phyloP scores from a whole-genome alignment of 2,113 vertebrate genomes.

The Lophura nycthemera region DNA sequence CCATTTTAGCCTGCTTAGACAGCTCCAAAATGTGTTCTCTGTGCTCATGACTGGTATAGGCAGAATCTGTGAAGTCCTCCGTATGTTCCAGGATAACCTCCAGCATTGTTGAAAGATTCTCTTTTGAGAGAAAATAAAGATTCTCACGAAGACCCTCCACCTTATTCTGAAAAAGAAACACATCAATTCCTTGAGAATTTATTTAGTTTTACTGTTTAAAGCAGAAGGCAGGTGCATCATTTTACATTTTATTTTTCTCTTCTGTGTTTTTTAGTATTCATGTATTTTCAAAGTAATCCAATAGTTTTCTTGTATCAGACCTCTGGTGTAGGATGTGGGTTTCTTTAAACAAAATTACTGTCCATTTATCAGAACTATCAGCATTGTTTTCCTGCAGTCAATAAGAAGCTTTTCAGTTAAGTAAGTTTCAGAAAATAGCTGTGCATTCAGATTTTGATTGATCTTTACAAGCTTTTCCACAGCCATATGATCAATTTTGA shows the following conservation, averaged over 20 bases:
- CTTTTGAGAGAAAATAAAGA: constrained; percentile 85
- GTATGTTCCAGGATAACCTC: constrained; percentile 91
- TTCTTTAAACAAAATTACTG: background rate
- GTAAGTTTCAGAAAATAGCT: background rate
- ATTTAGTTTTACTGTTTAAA: background rate
- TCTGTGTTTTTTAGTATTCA: background rate
- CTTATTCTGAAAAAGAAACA: constrained; percentile 78
- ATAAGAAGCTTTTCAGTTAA: background rate
- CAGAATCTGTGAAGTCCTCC: constrained; percentile 97
- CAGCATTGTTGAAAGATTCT: constrained; percentile 85
- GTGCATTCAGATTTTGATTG: background rate
- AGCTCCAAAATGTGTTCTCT: constrained; percentile 91
- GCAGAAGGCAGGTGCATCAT: background rate
- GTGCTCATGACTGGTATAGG: constrained; percentile 97
- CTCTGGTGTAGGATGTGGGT: background rate
- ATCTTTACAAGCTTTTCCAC: background rate
- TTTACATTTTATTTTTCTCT: background rate
- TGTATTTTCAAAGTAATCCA: background rate
- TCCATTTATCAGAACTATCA: background rate
- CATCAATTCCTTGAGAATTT: background rate
- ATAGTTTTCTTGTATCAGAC: background rate
- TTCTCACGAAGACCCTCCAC: constrained; percentile 92
- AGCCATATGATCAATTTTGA: background rate
- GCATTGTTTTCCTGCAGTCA: background rate
- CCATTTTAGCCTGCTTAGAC: constrained; percentile 86